These are phyloP conservation scores for Chaetura pelagica DNA, from an alignment of 2,113 vertebrate species.

Conservation along the genomic window DNA sequence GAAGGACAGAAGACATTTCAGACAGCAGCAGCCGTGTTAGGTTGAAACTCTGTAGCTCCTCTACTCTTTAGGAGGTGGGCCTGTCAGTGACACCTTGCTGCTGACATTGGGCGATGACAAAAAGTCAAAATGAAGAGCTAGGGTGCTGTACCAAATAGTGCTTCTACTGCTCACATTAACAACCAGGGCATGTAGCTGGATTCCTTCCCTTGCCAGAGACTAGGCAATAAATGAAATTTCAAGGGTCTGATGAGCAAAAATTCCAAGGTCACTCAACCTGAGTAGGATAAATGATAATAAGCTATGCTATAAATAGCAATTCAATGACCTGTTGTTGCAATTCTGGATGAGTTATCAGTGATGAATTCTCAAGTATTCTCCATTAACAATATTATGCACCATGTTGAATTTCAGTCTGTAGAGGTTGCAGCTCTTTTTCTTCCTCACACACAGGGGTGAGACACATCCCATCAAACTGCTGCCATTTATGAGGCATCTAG, in stretches of 20 bases:
- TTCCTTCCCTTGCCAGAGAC: neutral
- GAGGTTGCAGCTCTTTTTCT: neutral
- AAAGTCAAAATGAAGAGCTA: neutral
- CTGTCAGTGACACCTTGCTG: neutral
- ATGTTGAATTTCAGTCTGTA: neutral
- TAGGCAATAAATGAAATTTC: slow-evolving; percentile 46
- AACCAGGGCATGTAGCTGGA: neutral
- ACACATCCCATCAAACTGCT: neutral
- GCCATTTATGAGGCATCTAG: neutral
- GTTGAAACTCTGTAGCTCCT: neutral
- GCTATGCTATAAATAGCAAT: neutral
- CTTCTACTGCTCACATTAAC: neutral
- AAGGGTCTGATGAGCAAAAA: slow-evolving; percentile 33
- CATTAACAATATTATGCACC: neutral
- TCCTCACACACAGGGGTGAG: neutral
- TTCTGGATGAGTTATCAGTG: neutral
- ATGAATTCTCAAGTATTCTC: neutral
- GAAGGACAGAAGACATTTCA: neutral
- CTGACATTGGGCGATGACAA: rapidly evolving
- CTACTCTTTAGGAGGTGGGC: neutral
- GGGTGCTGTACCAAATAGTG: neutral
- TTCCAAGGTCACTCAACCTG: neutral
- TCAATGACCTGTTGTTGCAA: slow-evolving; percentile 22
- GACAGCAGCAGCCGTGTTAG: neutral
- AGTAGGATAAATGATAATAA: slow-evolving; percentile 45